Conservation (phyloP, 2,888 invertebrate genomes). For the Conus canariensis region DNA sequence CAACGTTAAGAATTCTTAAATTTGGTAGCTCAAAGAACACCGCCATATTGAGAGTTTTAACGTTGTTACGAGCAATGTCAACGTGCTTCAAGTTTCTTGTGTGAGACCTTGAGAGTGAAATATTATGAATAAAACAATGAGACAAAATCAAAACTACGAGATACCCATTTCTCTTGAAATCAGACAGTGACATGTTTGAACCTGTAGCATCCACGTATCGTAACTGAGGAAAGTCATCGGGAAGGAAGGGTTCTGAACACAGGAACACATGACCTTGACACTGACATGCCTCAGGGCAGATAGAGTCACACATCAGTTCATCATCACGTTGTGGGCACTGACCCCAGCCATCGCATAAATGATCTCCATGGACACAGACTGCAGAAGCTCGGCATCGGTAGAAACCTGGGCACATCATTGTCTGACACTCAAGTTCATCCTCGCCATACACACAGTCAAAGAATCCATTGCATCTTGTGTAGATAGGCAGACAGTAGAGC, state of each 20-base stretch:
- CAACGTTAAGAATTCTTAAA: background rate
- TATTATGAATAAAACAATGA: background rate
- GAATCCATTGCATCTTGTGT: background rate
- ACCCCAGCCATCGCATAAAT: conserved; percentile 24
- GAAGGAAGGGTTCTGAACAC: background rate
- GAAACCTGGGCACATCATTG: background rate
- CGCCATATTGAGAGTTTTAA: background rate
- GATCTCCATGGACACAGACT: background rate
- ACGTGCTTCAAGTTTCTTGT: background rate
- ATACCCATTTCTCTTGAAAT: background rate
- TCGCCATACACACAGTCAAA: background rate
- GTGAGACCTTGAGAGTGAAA: background rate
- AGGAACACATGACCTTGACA: conserved; percentile 2
- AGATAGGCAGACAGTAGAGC: conserved; percentile 18
- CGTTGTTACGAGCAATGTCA: background rate
- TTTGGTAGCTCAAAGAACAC: background rate
- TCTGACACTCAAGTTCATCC: background rate
- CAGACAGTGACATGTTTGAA: background rate
- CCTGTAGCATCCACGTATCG: background rate
- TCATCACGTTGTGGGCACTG: conserved; percentile 28
- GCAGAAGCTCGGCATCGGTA: background rate
- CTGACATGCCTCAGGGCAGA: background rate
- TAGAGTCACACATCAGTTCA: background rate
- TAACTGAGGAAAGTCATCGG: background rate
- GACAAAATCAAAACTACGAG: background rate